Base-by-base conservation (phyloP, 2,797 vertebrate genomes). In the Neosilurus hyrtlii region DNA sequence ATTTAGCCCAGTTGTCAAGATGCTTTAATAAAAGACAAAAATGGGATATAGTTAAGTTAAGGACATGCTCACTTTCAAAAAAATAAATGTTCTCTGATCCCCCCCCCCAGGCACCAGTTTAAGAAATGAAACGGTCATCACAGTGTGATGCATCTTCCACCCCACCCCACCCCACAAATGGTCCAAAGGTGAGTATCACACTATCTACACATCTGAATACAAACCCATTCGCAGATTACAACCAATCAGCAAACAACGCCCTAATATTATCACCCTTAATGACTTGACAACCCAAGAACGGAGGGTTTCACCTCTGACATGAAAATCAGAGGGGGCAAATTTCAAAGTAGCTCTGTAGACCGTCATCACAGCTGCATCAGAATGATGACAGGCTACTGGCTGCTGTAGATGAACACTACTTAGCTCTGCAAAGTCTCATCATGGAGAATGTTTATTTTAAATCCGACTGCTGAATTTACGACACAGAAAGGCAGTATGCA, bases 171-270 rank as follows among this genome's bases (percentile, higher is more conserved):
- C 43, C 51, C 57, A 59, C 43, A 14, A 74, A 56, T 18, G 11
- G 83, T 86, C 80, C 81, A 86, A 89, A 87, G 87, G 82, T 88
- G 75, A 87, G 77, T 37, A 51, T 49, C 76, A 54, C 22, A 66
- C 62, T 54, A 61, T 82, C 57, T 83, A 73, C 4, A 66, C 76
- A 85, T 85, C 37, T 56, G 68, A 80, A 78, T 85, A 70, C 35
- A 83, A 68, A 62, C 24, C 70, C 62, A 43, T 24, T 61, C 68
- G 26, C 54, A 81, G 84, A 84, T 84, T 78, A 84, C 16, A 57
- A 9, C 3, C 9, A 57, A 2, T 43, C 43, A 67, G 72, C 68
- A 79, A 75, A 73, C 74, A 82, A 80, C 2, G 49, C 51, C 2
- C 20, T 81, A 3, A 57, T 83, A 22, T 24, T 43, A 72, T 57